A percentile compares a stretch with the other conserved stretches of the same genome.
Conservation (phyloP, 2,888 invertebrate species). For the Campopleginae sp. region DNA sequence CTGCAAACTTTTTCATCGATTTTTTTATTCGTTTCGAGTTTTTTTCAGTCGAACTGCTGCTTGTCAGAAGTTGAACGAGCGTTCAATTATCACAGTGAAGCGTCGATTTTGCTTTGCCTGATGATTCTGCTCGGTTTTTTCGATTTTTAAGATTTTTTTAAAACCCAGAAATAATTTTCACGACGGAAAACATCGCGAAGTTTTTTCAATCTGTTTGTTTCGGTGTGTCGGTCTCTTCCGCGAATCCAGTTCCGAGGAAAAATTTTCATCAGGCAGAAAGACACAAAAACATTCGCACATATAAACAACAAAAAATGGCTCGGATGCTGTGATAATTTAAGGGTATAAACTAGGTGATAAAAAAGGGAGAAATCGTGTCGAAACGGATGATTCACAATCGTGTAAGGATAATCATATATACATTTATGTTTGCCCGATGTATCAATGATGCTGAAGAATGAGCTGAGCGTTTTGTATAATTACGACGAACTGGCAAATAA, state of each 20-base stretch:
- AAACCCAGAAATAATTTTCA: not conserved
- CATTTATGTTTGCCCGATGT: constrained; percentile 41
- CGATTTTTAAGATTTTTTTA: not conserved
- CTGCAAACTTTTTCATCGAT: not conserved
- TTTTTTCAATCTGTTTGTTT: not conserved
- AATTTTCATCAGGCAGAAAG: constrained; percentile 25
- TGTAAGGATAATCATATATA: constrained; percentile 43
- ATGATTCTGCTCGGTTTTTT: not conserved
- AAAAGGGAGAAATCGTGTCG: constrained; percentile 22
- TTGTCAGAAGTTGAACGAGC: too few relatives aligned
- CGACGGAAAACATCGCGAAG: not conserved
- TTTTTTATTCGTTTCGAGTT: not conserved
- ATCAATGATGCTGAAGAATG: constrained; percentile 33
- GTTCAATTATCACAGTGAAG: too few relatives aligned
- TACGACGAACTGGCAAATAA: constrained; percentile 60
- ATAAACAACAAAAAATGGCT: constrained; percentile 30
- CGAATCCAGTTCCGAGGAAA: constrained; percentile 46
- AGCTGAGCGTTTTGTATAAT: constrained; percentile 51
- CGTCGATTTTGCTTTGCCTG: too few relatives aligned
- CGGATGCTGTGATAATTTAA: constrained; percentile 61
- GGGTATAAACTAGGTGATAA: constrained; percentile 32
- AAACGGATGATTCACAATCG: constrained; percentile 47
- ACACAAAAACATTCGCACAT: constrained; percentile 7
- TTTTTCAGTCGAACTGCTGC: too few relatives aligned
- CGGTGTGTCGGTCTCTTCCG: constrained; percentile 5